A percentile compares a stretch with the other conserved stretches of the same genome.
Conservation (phyloP, 2,113 vertebrate species). For the Cephalopterus ornatus region DNA sequence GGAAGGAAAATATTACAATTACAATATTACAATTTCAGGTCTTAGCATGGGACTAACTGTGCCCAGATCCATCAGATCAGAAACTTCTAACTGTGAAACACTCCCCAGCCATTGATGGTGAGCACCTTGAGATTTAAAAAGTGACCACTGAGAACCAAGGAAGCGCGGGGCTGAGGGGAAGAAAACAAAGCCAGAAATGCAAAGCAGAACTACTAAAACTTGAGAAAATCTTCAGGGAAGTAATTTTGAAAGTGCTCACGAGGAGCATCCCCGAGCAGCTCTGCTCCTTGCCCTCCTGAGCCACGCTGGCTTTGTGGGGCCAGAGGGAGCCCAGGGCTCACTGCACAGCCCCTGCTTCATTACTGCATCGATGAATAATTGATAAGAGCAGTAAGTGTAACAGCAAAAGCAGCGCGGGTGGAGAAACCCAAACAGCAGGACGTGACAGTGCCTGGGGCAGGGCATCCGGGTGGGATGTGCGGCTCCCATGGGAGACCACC, state of each 20-base stretch:
- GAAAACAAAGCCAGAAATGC: neutral
- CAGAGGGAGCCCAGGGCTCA: rapidly evolving
- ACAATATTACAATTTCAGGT: neutral
- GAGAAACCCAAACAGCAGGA: neutral
- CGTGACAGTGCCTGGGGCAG: neutral
- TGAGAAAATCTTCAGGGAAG: neutral
- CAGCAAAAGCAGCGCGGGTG: neutral
- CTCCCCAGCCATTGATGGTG: rapidly evolving
- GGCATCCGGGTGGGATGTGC: rapidly evolving
- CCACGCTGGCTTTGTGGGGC: rapidly evolving
- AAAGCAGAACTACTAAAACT: neutral
- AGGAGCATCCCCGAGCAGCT: neutral
- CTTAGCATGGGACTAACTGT: neutral
- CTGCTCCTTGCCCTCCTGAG: neutral
- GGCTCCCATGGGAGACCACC: rapidly evolving
- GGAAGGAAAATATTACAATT: neutral
- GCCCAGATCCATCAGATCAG: neutral
- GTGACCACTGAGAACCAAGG: neutral
- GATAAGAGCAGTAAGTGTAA: neutral
- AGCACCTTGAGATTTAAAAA: neutral
- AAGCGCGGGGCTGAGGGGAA: neutral
- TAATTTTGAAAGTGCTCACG: neutral
- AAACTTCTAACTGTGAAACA: neutral
- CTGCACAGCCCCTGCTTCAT: neutral
- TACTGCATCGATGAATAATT: neutral